A percentile compares a stretch with the other conserved stretches of the same genome.
Evolutionary conservation across 1,140 invertebrate genomes (phyloP).

Genomic region (Zaprionus taronus): DNA sequence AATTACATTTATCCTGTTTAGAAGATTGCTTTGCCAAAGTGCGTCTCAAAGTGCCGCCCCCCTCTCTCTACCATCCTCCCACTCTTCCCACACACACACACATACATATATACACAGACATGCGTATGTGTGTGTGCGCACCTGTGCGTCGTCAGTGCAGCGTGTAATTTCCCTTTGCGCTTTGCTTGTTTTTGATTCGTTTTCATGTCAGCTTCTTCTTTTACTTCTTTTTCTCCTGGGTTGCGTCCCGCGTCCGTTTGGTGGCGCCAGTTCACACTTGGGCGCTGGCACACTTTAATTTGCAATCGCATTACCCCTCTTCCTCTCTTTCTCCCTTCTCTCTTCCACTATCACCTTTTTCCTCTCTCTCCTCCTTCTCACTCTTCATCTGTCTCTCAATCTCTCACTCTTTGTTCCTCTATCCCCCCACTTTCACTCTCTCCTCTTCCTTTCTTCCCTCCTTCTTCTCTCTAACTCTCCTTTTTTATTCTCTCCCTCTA

Average conservation of each 20-base stretch:
- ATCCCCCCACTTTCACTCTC: too few species aligned
- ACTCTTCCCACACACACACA: slow-evolving; percentile 11
- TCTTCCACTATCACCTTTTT: neutral
- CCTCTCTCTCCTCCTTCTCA: too few species aligned
- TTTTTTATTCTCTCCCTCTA: neutral
- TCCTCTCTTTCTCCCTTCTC: neutral
- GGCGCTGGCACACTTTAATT: slow-evolving; percentile 72
- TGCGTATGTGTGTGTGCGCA: slow-evolving; percentile 6
- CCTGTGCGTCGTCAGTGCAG: slow-evolving; percentile 41
- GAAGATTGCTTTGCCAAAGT: slow-evolving; percentile 82
- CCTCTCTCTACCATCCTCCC: too few species aligned
- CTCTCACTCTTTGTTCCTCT: too few species aligned
- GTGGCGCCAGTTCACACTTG: slow-evolving; percentile 61
- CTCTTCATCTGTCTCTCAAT: too few species aligned
- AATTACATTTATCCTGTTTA: slow-evolving; percentile 85
- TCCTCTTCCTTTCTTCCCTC: too few species aligned
- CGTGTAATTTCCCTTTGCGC: slow-evolving; percentile 69
- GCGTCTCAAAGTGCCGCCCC: slow-evolving; percentile 71
- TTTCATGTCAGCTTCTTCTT: slow-evolving; percentile 54
- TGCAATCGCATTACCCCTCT: slow-evolving; percentile 48
- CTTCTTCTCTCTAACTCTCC: neutral
- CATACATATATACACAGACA: too few species aligned
- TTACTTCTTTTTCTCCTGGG: too few species aligned
- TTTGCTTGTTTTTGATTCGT: slow-evolving; percentile 80
- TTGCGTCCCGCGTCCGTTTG: neutral